phyloP scores from a whole-genome alignment of 2,113 vertebrate species.

The Paramormyrops kingsleyae region DNA sequence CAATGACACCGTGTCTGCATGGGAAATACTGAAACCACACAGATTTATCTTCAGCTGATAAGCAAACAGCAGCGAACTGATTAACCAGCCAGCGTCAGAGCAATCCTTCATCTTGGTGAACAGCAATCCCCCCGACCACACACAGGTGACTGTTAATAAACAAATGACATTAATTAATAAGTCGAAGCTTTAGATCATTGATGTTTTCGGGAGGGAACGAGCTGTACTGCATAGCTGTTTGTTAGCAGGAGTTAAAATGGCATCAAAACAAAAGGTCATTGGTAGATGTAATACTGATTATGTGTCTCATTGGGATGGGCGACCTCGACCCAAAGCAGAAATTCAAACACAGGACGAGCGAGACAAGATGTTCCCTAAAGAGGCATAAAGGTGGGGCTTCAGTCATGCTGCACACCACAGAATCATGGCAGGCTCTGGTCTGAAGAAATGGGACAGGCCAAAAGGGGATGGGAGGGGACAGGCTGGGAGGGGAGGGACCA shows the following conservation, averaged over 20 bases:
- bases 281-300: conserved; percentile 11
- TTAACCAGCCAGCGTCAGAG: background rate
- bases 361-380: background rate
- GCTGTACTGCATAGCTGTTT: background rate
- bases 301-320: background rate
- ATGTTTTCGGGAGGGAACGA: background rate
- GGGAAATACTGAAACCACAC: background rate
- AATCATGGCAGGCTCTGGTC: background rate
- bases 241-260: background rate
- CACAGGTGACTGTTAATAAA: background rate
- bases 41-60: background rate
- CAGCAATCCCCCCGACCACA: background rate
- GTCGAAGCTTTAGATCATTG: background rate
- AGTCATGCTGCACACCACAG: background rate
- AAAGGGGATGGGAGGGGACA: background rate
- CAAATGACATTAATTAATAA: background rate
- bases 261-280: background rate
- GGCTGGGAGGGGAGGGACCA: background rate
- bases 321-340: background rate
- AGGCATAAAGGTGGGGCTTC: background rate
- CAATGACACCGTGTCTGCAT: background rate
- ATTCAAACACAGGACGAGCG: background rate
- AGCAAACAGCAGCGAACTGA: background rate
- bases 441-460: background rate
- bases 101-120: background rate